Conservation (phyloP, 2,888 invertebrate species). For the Cephus rjabovi region DNA sequence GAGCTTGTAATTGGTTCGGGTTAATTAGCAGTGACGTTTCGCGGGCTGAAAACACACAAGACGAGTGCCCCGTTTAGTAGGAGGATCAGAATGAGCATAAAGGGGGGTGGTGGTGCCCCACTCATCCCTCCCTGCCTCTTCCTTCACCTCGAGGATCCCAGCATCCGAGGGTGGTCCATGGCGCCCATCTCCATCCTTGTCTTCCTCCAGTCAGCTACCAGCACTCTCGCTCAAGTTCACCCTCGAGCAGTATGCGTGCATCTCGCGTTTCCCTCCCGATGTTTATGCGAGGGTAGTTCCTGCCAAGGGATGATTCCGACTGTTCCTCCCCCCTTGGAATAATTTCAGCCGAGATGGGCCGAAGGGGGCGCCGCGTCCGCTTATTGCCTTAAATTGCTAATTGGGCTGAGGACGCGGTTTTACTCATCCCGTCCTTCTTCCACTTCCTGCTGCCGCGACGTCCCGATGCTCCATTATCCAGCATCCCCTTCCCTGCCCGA, state of each 20-base stretch:
- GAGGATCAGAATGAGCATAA: not conserved
- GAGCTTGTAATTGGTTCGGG: not conserved
- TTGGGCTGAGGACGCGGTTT: slow-evolving; percentile 45
- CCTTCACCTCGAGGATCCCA: not conserved
- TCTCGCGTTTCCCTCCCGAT: slow-evolving; percentile 24
- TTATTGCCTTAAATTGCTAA: slow-evolving; percentile 64
- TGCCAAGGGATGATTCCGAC: slow-evolving; percentile 9
- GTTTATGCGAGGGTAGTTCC: slow-evolving; percentile 34
- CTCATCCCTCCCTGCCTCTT: not conserved
- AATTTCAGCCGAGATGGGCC: slow-evolving; percentile 30
- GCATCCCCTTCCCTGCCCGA: not conserved
- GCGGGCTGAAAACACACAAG: not conserved
- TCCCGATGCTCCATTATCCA: not conserved
- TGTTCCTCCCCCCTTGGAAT: slow-evolving; percentile 39
- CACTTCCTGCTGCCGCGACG: slow-evolving; percentile 19
- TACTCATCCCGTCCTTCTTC: slow-evolving; percentile 36
- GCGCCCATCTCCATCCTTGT: not conserved
- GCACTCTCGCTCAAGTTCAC: not conserved
- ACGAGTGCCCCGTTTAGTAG: not conserved
- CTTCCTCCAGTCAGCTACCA: not conserved
- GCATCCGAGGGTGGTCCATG: not conserved
- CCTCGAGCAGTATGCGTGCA: not conserved
- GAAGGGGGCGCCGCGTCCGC: slow-evolving; percentile 38
- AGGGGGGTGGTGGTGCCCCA: not conserved
- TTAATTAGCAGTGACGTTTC: not conserved